Evolutionary conservation across 2,797 vertebrate genomes (phyloP).

Genomic region (Xenopus petersii): DNA sequence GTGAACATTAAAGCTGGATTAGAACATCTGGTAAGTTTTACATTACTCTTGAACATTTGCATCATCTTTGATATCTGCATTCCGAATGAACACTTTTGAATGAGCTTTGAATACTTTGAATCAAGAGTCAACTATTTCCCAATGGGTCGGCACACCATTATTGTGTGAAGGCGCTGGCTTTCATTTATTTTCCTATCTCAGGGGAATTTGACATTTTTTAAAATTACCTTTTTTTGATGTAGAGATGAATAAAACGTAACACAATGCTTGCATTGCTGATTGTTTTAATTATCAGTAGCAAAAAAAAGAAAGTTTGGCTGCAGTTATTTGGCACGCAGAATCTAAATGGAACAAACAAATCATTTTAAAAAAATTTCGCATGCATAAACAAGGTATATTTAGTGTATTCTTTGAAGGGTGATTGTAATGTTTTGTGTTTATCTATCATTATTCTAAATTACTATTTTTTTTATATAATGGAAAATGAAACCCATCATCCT

Average conservation of each 20-base stretch:
- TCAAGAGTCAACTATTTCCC: slow-evolving; percentile 79
- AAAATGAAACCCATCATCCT: no score
- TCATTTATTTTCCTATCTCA: slow-evolving; percentile 75
- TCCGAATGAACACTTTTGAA: slow-evolving; percentile 83
- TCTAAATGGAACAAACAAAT: slow-evolving; percentile 68
- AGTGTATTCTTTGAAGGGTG: no score
- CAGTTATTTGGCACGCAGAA: slow-evolving; percentile 69
- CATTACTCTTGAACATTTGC: slow-evolving; percentile 80
- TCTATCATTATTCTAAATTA: no score
- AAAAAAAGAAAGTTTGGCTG: slow-evolving; percentile 68
- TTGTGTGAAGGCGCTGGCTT: slow-evolving; percentile 75
- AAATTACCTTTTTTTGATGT: slow-evolving; percentile 77
- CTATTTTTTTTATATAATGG: no score
- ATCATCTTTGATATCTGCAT: slow-evolving; percentile 88
- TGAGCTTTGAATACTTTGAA: slow-evolving; percentile 78
- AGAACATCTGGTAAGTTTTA: slow-evolving; percentile 99
- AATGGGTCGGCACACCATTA: slow-evolving; percentile 73
- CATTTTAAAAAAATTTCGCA: slow-evolving; percentile 64
- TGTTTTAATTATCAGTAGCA: slow-evolving; percentile 71
- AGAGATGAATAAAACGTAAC: slow-evolving; percentile 71
- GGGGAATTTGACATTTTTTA: slow-evolving; percentile 76
- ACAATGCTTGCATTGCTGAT: slow-evolving; percentile 72
- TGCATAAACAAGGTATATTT: slow-evolving; percentile 63
- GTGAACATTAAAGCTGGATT: slow-evolving; percentile 89
- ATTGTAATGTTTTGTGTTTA: no score